Percentiles rank a stretch among this genome's conserved stretches.
Evolutionary conservation across 2,113 vertebrate genomes (phyloP).

Genomic region (Sceloporus tristichus): DNA sequence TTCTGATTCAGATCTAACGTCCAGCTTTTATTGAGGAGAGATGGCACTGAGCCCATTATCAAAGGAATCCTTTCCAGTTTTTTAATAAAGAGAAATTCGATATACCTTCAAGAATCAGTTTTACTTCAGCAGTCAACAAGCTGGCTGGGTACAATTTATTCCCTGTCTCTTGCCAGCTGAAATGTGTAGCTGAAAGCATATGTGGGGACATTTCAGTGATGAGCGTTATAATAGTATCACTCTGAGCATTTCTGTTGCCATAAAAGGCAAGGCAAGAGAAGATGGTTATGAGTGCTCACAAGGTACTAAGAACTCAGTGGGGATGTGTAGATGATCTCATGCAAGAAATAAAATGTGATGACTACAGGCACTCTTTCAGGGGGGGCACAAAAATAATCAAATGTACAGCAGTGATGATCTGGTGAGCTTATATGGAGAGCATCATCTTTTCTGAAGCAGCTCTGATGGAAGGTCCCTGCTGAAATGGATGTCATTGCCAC

Average conservation of each 20-base stretch:
- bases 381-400: neutral
- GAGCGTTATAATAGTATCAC: neutral
- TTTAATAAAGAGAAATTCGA: neutral
- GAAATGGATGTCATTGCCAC: neutral
- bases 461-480: neutral
- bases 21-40: neutral
- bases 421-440: neutral
- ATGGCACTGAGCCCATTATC: neutral
- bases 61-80: neutral
- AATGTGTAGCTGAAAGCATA: neutral
- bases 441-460: neutral
- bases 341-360: neutral
- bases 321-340: neutral
- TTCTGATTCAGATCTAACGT: neutral
- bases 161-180: neutral
- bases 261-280: neutral
- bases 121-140: neutral
- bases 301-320: neutral
- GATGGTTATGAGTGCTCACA: neutral
- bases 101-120: neutral
- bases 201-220: neutral
- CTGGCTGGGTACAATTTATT: neutral
- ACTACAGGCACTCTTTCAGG: neutral
- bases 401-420: neutral
- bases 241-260: constrained; percentile 1